phyloP scores from a whole-genome alignment of 2,113 vertebrate genomes.

The Zosterops lateralis region DNA sequence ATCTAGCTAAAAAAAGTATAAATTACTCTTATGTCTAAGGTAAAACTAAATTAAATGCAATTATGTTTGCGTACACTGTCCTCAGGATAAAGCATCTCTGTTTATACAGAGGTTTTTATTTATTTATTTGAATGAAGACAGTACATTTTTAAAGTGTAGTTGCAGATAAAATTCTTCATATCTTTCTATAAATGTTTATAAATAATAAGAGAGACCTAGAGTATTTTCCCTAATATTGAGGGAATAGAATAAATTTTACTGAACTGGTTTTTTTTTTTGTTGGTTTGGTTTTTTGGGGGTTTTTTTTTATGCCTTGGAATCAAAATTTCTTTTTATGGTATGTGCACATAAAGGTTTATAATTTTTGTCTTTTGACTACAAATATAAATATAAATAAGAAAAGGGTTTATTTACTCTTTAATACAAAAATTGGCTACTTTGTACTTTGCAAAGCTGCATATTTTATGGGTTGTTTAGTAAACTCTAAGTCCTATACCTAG shows the following conservation, averaged over 20 bases:
- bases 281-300: neutral
- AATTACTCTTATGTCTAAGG: neutral
- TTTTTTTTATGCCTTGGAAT: neutral
- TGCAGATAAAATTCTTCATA: neutral
- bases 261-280: neutral
- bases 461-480: neutral
- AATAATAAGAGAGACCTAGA: neutral
- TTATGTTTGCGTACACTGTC: neutral
- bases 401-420: neutral
- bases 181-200: neutral
- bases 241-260: neutral
- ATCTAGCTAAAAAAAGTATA: neutral
- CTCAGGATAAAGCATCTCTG: neutral
- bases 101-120: neutral
- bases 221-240: neutral
- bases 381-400: neutral
- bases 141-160: neutral
- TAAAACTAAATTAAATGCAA: neutral
- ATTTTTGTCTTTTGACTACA: neutral
- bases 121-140: neutral
- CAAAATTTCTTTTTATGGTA: neutral
- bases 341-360: neutral
- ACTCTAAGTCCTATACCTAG: neutral
- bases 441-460: neutral
- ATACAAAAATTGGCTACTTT: neutral